These are phyloP conservation scores for Raja brachyura DNA, from an alignment of 2,113 vertebrate genomes.

Conservation along the genomic window DNA sequence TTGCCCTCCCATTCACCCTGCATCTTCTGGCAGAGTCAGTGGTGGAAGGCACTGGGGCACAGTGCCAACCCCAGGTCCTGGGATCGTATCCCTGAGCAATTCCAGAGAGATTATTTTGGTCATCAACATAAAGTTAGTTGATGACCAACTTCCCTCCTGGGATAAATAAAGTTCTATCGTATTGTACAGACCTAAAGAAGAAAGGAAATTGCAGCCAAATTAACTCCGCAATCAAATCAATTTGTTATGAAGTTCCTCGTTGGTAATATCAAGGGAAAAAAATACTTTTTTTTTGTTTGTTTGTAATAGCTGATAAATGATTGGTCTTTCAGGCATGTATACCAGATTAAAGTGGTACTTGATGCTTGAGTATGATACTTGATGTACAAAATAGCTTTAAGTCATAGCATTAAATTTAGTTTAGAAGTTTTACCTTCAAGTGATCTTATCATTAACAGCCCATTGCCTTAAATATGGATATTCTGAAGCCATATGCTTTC, in stretches of 20 bases:
- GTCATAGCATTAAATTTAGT: background rate
- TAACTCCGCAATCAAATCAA: background rate
- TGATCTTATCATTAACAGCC: background rate
- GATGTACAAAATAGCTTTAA: background rate
- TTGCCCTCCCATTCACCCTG: background rate
- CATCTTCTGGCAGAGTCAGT: background rate
- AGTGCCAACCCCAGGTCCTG: background rate
- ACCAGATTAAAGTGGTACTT: background rate
- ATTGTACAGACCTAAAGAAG: background rate
- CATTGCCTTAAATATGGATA: background rate
- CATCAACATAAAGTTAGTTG: no score
- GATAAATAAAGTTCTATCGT: no score
- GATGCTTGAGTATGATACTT: background rate
- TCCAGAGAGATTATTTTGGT: background rate
- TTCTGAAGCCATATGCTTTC: background rate
- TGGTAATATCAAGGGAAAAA: background rate
- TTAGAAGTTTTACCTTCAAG: background rate
- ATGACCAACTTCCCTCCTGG: no score
- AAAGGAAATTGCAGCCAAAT: background rate
- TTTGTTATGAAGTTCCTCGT: background rate
- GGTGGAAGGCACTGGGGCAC: background rate
- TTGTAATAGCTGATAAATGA: background rate
- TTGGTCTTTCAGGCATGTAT: background rate
- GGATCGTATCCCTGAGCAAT: background rate
- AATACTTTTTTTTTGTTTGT: background rate